phyloP scores from a whole-genome alignment of 2,113 vertebrate genomes.

The Dipodomys ordii region DNA sequence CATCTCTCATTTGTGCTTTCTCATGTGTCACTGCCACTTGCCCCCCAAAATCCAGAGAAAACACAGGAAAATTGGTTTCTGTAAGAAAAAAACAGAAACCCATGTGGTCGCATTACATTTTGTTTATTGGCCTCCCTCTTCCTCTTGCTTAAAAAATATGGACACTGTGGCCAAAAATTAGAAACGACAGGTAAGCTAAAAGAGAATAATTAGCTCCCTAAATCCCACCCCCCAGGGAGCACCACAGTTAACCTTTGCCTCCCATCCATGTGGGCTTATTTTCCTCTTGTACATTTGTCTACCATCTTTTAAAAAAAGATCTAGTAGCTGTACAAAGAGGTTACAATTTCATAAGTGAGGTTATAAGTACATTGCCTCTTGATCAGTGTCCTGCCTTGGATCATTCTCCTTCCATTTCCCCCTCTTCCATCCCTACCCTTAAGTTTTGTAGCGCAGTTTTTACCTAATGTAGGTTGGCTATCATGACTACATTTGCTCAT shows the following conservation, averaged over 20 bases:
- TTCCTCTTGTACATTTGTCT: neutral
- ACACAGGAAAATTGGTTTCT: constrained; percentile 13
- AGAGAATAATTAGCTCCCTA: constrained; percentile 7
- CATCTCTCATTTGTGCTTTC: neutral
- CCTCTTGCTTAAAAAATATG: neutral
- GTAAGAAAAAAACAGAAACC: constrained; percentile 58
- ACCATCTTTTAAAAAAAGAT: neutral
- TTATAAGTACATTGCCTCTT: too few relatives aligned
- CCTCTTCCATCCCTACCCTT: too few relatives aligned
- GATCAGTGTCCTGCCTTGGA: too few relatives aligned
- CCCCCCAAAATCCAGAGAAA: neutral
- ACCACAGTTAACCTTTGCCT: neutral
- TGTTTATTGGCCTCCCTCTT: neutral
- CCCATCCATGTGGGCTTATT: neutral
- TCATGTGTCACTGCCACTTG: neutral
- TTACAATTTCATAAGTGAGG: too few relatives aligned
- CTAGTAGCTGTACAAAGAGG: too few relatives aligned
- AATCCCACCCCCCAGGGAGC: neutral
- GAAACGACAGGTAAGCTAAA: constrained; percentile 42
- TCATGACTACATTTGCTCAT: too few relatives aligned
- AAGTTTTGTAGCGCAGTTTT: too few relatives aligned
- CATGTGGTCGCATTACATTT: neutral
- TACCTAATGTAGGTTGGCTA: too few relatives aligned
- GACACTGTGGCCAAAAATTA: constrained; percentile 46
- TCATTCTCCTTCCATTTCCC: too few relatives aligned